A percentile compares a stretch with the other conserved stretches of the same genome.
Conservation (phyloP, 2,888 invertebrate genomes). For the Abrostola triplasia region DNA sequence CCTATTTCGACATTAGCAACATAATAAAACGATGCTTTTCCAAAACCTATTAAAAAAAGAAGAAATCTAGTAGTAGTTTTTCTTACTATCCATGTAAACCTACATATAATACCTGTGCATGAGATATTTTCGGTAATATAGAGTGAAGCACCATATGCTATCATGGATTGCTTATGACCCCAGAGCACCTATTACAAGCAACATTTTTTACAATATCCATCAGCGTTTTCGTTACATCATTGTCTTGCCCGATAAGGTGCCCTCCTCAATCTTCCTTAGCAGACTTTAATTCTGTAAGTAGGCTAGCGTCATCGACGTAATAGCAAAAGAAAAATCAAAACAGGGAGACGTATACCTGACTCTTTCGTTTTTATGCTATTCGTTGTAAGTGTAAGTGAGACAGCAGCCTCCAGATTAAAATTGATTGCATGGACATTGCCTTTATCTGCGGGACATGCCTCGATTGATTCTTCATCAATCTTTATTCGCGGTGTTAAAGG, state of each 20-base stretch:
- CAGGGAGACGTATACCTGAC: constrained; percentile 68
- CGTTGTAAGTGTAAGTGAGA: constrained; percentile 59
- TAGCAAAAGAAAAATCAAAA: constrained; percentile 74
- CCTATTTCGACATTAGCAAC: too few species aligned
- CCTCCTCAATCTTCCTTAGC: constrained; percentile 85
- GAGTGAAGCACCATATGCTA: neutral
- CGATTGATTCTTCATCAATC: constrained; percentile 88
- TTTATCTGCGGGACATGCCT: constrained; percentile 80
- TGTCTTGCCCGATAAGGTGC: constrained; percentile 82
- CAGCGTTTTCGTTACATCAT: constrained; percentile 84
- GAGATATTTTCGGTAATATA: too few species aligned
- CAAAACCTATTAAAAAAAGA: too few species aligned
- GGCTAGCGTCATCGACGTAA: constrained; percentile 80
- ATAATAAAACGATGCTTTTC: too few species aligned
- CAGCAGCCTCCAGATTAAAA: constrained; percentile 83
- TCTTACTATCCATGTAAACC: too few species aligned
- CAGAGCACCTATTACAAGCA: constrained; percentile 49
- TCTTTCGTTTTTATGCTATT: constrained; percentile 52
- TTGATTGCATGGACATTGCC: constrained; percentile 84
- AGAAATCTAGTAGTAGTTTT: too few species aligned
- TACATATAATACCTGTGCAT: too few species aligned
- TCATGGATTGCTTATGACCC: constrained; percentile 20
- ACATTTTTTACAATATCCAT: constrained; percentile 76
- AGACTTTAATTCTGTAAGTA: constrained; percentile 86
- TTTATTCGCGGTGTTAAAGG: constrained; percentile 81